A percentile compares a stretch with the other conserved stretches of the same genome.
phyloP scores from a whole-genome alignment of 2,113 vertebrate species.

The Acrocephalus kingi region DNA sequence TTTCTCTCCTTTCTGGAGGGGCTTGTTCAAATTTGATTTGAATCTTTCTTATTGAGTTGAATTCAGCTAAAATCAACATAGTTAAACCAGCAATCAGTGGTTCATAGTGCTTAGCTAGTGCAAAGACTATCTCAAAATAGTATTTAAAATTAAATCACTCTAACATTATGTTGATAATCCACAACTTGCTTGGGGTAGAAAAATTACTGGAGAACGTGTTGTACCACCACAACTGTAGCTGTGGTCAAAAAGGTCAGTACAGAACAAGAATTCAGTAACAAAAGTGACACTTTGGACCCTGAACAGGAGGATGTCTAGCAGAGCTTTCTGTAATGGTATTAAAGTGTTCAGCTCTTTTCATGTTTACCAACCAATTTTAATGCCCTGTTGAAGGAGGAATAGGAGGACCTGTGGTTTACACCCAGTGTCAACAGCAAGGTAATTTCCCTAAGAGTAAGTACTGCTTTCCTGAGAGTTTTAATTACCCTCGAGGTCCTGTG shows the following conservation, averaged over 20 bases:
- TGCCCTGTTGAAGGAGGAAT: background rate
- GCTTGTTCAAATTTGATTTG: background rate
- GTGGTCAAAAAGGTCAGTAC: constrained; percentile 36
- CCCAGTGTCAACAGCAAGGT: constrained; percentile 28
- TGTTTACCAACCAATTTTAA: constrained; percentile 35
- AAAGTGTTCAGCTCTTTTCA: constrained; percentile 17
- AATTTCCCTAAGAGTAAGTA: constrained; percentile 46
- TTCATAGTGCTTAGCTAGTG: background rate
- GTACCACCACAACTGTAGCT: background rate
- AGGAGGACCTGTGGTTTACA: constrained; percentile 18
- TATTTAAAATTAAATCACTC: background rate
- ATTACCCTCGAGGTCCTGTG: constrained; percentile 25
- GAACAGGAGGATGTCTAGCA: background rate
- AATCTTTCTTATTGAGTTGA: background rate
- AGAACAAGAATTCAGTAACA: constrained; percentile 56
- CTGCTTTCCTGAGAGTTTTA: constrained; percentile 29
- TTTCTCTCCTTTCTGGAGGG: background rate
- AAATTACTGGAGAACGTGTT: background rate
- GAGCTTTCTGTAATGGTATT: constrained; percentile 27
- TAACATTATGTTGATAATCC: background rate
- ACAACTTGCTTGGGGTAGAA: background rate
- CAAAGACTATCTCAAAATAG: background rate
- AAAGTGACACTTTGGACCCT: constrained; percentile 43
- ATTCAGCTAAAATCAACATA: background rate
- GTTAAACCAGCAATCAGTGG: background rate